Base-by-base conservation (phyloP, 92 coral and sea anemone species). In the Anthopleura xanthogrammica region DNA sequence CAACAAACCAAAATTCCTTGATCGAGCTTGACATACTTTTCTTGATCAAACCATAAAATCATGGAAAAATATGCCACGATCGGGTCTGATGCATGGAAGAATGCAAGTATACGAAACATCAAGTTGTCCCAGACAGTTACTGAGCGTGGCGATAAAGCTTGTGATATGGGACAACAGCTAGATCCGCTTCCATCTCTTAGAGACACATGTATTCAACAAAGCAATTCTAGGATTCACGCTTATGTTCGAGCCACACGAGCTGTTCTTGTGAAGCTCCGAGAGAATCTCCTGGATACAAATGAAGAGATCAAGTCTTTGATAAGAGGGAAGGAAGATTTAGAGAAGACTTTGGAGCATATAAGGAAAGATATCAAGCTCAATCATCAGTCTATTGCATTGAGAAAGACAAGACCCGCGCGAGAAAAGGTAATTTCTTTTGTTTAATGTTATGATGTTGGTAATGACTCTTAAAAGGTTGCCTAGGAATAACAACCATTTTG, bases 231-330 rank as follows among this genome's bases (percentile, higher is more conserved):
- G 73, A 97, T 97, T 39, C 99, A 97, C 82, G 95, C 97, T 41
- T 97, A 97, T 84, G 96, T 91, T 72, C 83, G 99, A 88, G 97
- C 99, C n/a, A 94, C 99, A 2, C 87, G 99, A 75, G 98, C 98
- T 4, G 99, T 97, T 16, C 90, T 97, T 40, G 97, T 97, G 12
- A 97, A 97, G 86, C 88, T 97, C 23, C 57, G 98, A 60, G 99
- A 97, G 82, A 94, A 93, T 66, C 90, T 97, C 20, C 87, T 97
- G 55, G 99, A 94, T 83, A 97, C 99, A 6, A 97, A 97, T 52
- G 98, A 97, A 85, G 99, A 97, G 86, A 97, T 94, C 52, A 97
- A 97, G 83, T 97, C 98, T 14, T 87, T 97, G 66, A 87, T 94
- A 36, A 90, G 94, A 87, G 98, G 99, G 62, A 97, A 97, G 76